A percentile compares a stretch with the other conserved stretches of the same genome.
Conservation (phyloP, 2,888 invertebrate species). For the Pachycephus smyrnensis region DNA sequence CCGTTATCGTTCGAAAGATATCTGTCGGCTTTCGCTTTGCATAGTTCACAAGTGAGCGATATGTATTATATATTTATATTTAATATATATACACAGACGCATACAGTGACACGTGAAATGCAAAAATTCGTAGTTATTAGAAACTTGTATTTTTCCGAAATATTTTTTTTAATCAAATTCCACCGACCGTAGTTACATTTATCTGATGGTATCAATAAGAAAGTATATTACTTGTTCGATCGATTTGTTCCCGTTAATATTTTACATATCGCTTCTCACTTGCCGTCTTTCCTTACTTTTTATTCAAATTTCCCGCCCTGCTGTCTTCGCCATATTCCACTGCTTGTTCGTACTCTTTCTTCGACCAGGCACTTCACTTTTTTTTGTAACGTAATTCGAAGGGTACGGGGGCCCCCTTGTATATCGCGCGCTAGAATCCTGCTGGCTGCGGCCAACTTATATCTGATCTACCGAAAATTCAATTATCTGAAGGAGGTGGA, state of each 20-base stretch:
- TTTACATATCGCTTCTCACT: neutral
- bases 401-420: neutral
- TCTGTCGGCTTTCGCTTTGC: slow-evolving; percentile 30
- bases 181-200: neutral
- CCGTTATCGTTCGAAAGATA: slow-evolving; percentile 32
- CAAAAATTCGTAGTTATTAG: neutral
- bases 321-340: neutral
- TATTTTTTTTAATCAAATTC: neutral
- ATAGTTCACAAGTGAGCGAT: slow-evolving; percentile 35
- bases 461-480: slow-evolving; percentile 8
- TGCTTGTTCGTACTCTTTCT: no score
- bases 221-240: neutral
- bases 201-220: neutral
- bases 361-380: neutral
- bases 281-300: neutral
- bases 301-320: neutral
- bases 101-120: neutral
- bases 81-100: neutral
- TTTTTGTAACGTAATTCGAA: neutral
- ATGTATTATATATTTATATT: neutral
- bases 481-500: neutral
- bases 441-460: neutral
- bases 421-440: neutral
- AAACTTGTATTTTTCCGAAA: neutral
- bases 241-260: neutral